Evolutionary conservation across 2,888 invertebrate genomes (phyloP).

Genomic region (Nomada ferruginata): DNA sequence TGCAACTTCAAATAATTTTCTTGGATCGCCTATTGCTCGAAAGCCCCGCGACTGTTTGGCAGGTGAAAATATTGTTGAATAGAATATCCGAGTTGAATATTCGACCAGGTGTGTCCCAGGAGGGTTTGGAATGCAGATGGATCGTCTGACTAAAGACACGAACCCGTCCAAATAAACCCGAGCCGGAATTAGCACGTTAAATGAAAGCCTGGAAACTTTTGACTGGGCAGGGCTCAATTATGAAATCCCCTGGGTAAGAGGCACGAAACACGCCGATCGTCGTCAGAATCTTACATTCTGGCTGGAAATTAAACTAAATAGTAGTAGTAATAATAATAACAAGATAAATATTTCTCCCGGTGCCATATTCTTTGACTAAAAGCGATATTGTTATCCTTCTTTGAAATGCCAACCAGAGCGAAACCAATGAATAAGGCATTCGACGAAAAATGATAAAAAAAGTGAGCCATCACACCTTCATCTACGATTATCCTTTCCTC

Average conservation of each 20-base stretch:
- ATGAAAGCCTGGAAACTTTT: slow-evolving; percentile 48
- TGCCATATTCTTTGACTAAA: too few relatives aligned
- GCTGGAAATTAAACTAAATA: slow-evolving; percentile 1
- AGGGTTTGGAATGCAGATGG: slow-evolving; percentile 48
- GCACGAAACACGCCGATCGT: slow-evolving; percentile 15
- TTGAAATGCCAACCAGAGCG: too few relatives aligned
- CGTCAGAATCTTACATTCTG: neutral
- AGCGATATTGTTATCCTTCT: too few relatives aligned
- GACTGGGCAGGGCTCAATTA: slow-evolving; percentile 12
- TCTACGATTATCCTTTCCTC: too few relatives aligned
- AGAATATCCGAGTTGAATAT: slow-evolving; percentile 18
- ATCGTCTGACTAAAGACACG: slow-evolving; percentile 22
- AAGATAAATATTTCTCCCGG: too few relatives aligned
- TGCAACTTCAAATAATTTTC: neutral
- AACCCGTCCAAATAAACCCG: slow-evolving; percentile 46
- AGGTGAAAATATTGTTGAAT: too few relatives aligned
- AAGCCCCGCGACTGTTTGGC: neutral
- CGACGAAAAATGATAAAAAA: too few relatives aligned
- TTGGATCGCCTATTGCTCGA: neutral
- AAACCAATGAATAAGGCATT: too few relatives aligned
- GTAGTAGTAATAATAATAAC: too few relatives aligned
- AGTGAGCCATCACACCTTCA: too few relatives aligned
- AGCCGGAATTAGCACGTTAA: slow-evolving; percentile 63
- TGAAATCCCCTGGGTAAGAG: neutral
- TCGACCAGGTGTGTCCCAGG: slow-evolving; percentile 24